Evolutionary conservation across 2,797 vertebrate species (phyloP), one percentile per base, ranked within the genome.

Genomic region (Argentina silus): DNA sequence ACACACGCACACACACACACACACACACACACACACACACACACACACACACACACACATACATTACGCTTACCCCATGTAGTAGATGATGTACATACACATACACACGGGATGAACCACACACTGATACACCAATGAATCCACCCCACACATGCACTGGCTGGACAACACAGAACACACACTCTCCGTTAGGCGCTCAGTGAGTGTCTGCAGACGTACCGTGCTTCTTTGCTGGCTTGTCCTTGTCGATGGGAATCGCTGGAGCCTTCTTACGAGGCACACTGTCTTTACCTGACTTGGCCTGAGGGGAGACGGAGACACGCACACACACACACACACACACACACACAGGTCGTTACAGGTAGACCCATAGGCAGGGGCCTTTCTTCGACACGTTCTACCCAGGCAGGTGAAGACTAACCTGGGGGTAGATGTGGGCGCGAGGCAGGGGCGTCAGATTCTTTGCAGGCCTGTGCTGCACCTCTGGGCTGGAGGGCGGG

Each of bases 251-350:
- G 10, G 88, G 88, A 36, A 92, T n/a, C 44, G 83, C 78, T 0
- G 93, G 90, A 77, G 88, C 91, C 2, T 90, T 92, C 81, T 92
- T 93, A 71, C 73, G 85, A 53, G 89, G 65, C 27, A 65, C 62
- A 56, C 86, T 89, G 80, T 91, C 88, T 75, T 87, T 91, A 56
- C 77, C 78, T 75, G 87, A 72, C 78, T 90, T 80, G 27, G 55
- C 75, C 89, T 91, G 72, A 67, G 73, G 61, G 62, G 78, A 36
- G 79, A 23, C 3, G 53, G 0, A 64, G 21, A 19, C 70, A 78
- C 63, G 85, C 27, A 74, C 8, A 77, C 47, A 23, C 17, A 62
- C 5, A n/a, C 4, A 55, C 51, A 55, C n/a, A 19, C 70, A 78
- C 63, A 86, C 27, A 74, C 8, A 77, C 47, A 23, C 17, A 36